Evolutionary conservation across 2,797 vertebrate genomes (phyloP).

Genomic region (Hippocampus kuda): DNA sequence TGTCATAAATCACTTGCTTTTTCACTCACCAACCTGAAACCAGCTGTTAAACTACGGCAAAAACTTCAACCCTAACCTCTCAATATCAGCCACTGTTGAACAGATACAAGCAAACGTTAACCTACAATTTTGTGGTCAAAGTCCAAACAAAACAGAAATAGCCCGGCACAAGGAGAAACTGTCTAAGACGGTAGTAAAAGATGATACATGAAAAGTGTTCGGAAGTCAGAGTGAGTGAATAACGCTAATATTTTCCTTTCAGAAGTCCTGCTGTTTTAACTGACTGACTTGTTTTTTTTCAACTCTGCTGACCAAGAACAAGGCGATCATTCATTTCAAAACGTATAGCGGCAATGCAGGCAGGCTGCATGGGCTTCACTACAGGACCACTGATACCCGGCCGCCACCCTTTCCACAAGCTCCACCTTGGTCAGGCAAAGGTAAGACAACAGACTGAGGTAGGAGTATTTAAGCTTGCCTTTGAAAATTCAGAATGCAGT

Average conservation of each 20-base stretch:
- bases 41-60: too few relatives aligned
- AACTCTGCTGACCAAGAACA: conserved; percentile 92
- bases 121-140: not conserved
- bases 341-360: conserved; percentile 75
- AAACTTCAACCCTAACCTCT: too few relatives aligned
- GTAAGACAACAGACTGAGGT: conserved; percentile 20
- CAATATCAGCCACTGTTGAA: too few relatives aligned
- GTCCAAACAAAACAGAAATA: not conserved
- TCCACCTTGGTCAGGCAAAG: conserved; percentile 62
- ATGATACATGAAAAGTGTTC: not conserved
- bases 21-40: too few relatives aligned
- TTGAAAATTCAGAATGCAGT: not conserved
- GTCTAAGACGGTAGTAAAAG: not conserved
- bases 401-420: conserved; percentile 34
- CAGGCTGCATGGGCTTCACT: conserved; percentile 68
- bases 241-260: conserved; percentile 44
- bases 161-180: not conserved
- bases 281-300: conserved; percentile 92
- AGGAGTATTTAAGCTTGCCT: conserved; percentile 7
- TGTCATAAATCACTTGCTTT: too few relatives aligned
- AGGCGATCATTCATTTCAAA: conserved; percentile 90
- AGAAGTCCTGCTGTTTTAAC: conserved; percentile 75
- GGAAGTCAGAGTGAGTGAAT: conserved; percentile 52
- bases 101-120: too few relatives aligned
- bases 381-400: conserved; percentile 72